phyloP scores from a whole-genome alignment of 2,888 invertebrate genomes.

The Campoplex capitator region DNA sequence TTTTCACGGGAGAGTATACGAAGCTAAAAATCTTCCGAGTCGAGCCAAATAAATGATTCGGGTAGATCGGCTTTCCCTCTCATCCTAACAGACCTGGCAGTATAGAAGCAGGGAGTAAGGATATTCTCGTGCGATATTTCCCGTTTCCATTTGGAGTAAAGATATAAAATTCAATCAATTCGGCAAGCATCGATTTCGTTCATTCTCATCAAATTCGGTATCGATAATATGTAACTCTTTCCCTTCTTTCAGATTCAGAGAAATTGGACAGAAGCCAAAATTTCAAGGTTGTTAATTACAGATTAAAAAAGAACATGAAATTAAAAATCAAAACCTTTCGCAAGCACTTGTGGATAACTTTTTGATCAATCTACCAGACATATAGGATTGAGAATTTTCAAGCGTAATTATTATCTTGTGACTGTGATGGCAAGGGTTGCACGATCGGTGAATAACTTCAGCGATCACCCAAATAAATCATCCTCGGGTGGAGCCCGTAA shows the following conservation, averaged over 20 bases:
- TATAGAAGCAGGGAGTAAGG: neutral
- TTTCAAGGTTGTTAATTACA: neutral
- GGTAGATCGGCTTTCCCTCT: neutral
- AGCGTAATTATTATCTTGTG: neutral
- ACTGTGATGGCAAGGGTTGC: no score
- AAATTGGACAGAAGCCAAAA: neutral
- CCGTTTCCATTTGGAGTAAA: neutral
- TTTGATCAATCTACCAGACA: neutral
- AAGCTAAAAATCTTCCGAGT: neutral
- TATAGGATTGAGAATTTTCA: neutral
- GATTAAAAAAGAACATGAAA: neutral
- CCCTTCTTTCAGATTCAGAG: neutral
- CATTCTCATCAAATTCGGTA: neutral
- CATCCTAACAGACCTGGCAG: neutral
- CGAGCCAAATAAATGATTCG: conserved; percentile 1
- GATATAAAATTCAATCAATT: neutral
- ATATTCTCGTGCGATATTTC: neutral
- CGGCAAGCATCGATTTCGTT: neutral
- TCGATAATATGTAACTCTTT: no score
- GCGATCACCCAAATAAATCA: no score
- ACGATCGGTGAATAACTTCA: no score
- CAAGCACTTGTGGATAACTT: neutral
- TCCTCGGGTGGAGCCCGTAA: no score
- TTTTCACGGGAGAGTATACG: neutral
- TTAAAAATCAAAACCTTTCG: neutral